Evolutionary conservation across 2,888 invertebrate genomes (phyloP).

Genomic region (Elegia similella): DNA sequence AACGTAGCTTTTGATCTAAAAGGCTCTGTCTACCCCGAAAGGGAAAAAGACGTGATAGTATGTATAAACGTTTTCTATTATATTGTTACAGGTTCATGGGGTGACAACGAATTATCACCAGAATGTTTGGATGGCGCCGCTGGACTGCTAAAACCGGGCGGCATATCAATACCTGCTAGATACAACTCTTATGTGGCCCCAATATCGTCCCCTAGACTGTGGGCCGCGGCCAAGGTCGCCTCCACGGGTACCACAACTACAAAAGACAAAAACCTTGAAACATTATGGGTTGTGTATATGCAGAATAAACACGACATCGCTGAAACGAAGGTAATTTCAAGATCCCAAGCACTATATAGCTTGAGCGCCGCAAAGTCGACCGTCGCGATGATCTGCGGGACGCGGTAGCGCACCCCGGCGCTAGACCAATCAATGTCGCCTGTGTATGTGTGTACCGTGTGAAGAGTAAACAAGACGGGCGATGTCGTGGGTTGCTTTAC

Average conservation of each 20-base stretch:
- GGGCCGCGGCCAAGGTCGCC: constrained; percentile 85
- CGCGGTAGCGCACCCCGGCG: too few species aligned
- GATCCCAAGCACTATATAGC: too few species aligned
- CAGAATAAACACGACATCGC: constrained; percentile 92
- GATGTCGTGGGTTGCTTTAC: too few species aligned
- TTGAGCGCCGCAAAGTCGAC: too few species aligned
- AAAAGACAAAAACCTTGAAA: constrained; percentile 83
- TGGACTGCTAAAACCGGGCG: constrained; percentile 90
- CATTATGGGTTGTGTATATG: constrained; percentile 95
- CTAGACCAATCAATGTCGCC: too few species aligned
- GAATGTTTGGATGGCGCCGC: constrained; percentile 98
- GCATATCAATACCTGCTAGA: constrained; percentile 92
- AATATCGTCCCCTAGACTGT: constrained; percentile 93
- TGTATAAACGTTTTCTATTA: too few species aligned
- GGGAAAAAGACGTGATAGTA: too few species aligned
- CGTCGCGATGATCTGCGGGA: too few species aligned
- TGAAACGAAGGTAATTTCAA: constrained; percentile 77
- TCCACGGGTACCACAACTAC: constrained; percentile 38
- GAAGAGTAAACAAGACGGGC: too few species aligned
- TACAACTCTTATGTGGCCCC: constrained; percentile 97
- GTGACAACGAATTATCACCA: constrained; percentile 99
- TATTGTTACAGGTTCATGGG: constrained; percentile 88
- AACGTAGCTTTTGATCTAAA: too few species aligned
- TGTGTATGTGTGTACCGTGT: too few species aligned
- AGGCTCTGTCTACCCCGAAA: too few species aligned